phyloP scores from a whole-genome alignment of 2,888 invertebrate genomes.

The Noctua janthina region DNA sequence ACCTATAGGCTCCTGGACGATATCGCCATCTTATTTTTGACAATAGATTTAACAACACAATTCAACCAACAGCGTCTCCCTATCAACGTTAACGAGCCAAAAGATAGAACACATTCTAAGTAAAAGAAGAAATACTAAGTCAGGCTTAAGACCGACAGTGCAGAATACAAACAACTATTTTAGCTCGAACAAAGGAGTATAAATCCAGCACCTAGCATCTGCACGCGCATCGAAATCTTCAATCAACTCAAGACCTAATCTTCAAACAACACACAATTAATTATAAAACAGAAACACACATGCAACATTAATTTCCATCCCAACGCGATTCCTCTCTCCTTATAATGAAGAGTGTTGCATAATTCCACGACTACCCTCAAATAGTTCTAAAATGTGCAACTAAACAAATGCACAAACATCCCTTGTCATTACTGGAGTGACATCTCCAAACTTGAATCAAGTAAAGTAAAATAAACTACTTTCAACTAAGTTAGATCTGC shows the following conservation, averaged over 20 bases:
- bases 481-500: slow-evolving; percentile 46
- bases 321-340: not conserved
- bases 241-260: slow-evolving; percentile 21
- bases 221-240: slow-evolving; percentile 12
- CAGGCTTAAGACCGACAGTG: not conserved
- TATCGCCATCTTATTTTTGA: too few species aligned
- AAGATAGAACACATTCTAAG: not conserved
- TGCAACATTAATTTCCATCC: slow-evolving; percentile 16
- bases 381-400: slow-evolving; percentile 35
- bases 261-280: slow-evolving; percentile 16
- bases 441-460: slow-evolving; percentile 50
- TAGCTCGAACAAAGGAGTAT: not conserved
- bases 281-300: slow-evolving; percentile 9
- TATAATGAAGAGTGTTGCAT: slow-evolving; percentile 26
- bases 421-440: slow-evolving; percentile 28
- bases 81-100: too few species aligned
- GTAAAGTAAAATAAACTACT: slow-evolving; percentile 59
- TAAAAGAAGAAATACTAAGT: not conserved
- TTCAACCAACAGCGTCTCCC: too few species aligned
- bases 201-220: not conserved
- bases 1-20: too few species aligned
- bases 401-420: slow-evolving; percentile 33
- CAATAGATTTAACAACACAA: too few species aligned
- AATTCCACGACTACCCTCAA: slow-evolving; percentile 40
- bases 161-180: not conserved